phyloP scores from a whole-genome alignment of 2,113 vertebrate genomes.

The Campylomormyrus numenius region DNA sequence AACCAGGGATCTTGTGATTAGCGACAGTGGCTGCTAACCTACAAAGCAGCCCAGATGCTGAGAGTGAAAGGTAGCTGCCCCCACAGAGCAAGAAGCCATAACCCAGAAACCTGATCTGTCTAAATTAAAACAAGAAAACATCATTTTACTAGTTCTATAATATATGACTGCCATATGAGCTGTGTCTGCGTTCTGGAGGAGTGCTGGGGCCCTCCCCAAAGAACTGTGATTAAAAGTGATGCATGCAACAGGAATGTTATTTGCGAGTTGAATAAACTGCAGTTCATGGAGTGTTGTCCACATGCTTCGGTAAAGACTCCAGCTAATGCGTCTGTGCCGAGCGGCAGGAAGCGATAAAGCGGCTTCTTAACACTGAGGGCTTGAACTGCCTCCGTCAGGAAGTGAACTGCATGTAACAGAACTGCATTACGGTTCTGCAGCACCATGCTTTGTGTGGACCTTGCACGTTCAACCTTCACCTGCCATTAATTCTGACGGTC shows the following conservation, averaged over 20 bases:
- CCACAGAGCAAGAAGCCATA: background rate
- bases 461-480: background rate
- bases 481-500: background rate
- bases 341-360: background rate
- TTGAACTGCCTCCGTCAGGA: background rate
- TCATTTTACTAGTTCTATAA: background rate
- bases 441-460: background rate
- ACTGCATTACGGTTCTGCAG: background rate
- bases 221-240: background rate
- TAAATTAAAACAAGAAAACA: background rate
- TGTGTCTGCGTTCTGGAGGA: background rate
- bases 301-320: background rate
- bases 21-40: background rate
- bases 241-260: background rate
- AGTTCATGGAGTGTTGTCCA: background rate
- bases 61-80: background rate
- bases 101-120: background rate
- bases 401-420: background rate
- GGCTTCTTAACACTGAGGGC: background rate
- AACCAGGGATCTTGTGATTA: background rate
- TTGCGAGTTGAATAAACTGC: background rate
- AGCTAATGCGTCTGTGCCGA: background rate
- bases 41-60: background rate
- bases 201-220: background rate
- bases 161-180: background rate